A percentile compares a stretch with the other conserved stretches of the same genome.
These are phyloP conservation scores for Myiagra hebetior DNA, from an alignment of 2,113 vertebrate species.

Conservation along the genomic window DNA sequence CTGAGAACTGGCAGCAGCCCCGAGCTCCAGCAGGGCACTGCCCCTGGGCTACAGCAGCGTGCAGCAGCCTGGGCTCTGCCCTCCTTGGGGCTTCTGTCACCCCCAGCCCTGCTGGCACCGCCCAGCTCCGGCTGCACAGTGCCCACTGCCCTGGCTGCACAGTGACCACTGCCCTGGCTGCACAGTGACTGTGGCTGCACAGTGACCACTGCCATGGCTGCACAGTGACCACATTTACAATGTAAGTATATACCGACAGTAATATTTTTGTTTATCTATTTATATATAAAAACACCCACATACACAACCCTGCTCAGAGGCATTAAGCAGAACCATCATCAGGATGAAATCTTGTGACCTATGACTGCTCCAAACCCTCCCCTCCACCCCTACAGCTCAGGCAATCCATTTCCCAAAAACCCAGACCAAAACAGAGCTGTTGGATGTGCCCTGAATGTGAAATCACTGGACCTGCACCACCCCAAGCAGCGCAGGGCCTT, in stretches of 20 bases:
- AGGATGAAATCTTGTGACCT: not conserved
- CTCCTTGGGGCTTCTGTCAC: not conserved
- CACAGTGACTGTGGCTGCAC: too few relatives aligned
- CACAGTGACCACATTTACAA: not conserved
- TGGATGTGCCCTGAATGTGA: not conserved
- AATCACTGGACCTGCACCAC: accelerated
- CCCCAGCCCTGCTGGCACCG: not conserved
- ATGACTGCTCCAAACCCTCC: not conserved
- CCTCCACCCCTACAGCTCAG: not conserved
- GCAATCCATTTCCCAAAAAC: not conserved
- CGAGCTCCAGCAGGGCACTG: not conserved
- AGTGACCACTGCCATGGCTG: too few relatives aligned
- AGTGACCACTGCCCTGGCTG: too few relatives aligned
- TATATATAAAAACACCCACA: not conserved
- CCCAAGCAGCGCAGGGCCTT: accelerated
- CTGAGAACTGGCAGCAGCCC: not conserved
- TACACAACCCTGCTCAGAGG: not conserved
- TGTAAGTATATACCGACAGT: accelerated
- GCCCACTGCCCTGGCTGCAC: too few relatives aligned
- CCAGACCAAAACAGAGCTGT: not conserved
- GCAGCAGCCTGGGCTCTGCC: not conserved
- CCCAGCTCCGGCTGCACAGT: too few relatives aligned
- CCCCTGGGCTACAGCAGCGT: accelerated
- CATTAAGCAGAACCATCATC: not conserved
- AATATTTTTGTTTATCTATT: accelerated